Base-by-base conservation (phyloP, 1,140 invertebrate genomes). In the Ectropis grisescens region DNA sequence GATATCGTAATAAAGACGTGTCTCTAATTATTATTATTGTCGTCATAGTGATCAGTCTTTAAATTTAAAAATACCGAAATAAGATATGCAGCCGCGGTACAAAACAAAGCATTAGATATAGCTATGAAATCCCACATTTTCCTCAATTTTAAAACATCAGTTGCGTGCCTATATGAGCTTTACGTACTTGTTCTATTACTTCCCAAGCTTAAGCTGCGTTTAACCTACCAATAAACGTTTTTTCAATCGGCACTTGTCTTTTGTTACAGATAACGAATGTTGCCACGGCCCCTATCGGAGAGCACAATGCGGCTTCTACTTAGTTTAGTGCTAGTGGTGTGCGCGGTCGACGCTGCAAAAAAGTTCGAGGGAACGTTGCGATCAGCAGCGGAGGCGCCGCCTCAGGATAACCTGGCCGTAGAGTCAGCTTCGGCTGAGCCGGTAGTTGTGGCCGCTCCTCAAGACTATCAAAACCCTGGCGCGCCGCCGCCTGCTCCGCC, bases 301-400 rank as follows among this genome's bases (percentile, higher is more conserved):
- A 52, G 38, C 33, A 80, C 55, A 47, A 80, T 80, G 75, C 58
- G 60, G 53, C 45, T 80, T 48, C 27, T 78, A 50, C 43, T 80
- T 34, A 68, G 66, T 69, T 50, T 80, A 50, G 39, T 75, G 38
- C 50, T 78, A 52, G 45, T 80, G 47, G 62, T 57, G 33, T 75
- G 47, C 38, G 65, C 70, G 29, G 75, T 58, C 4, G 62, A 78
- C 27, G 75, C 66, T 22, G 72, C 72, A 3, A 75, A 78, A 47
- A 78, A 70, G 37, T 81, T 81, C 33, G 76, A 81, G 43, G 76
- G 72, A 19, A 76, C 72, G n/a, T 45, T 81, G 41, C 62, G 79
- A 58, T 78, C 71, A 30, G 75, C 78, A 24, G 71, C 61, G n/a
- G 79, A 83, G 25, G 75, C 69, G n/a, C 78, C 75, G 29, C 61